These are phyloP conservation scores for Diadegma fenestrale DNA, from an alignment of 2,888 invertebrate genomes.

Conservation along the genomic window DNA sequence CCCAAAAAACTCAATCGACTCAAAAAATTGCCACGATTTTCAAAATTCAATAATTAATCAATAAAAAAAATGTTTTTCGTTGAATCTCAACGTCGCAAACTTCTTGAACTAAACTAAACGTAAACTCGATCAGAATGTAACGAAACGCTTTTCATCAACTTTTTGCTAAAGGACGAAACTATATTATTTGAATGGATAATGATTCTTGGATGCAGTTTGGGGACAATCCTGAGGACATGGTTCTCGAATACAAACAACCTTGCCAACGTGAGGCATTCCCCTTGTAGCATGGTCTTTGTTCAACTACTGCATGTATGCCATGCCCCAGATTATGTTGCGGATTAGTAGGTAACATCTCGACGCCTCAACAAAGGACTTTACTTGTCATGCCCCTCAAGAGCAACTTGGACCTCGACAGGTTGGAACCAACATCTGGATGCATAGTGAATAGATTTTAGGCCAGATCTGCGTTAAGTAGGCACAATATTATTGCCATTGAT, in stretches of 20 bases:
- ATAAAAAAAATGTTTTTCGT: no score
- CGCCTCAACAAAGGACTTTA: slow-evolving; percentile 19
- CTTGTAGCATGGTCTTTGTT: slow-evolving; percentile 5
- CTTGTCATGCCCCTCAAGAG: not conserved
- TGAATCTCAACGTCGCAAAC: no score
- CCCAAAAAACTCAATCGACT: no score
- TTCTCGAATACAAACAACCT: not conserved
- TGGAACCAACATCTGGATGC: not conserved
- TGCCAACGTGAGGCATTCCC: not conserved
- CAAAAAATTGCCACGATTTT: no score
- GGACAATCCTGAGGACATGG: not conserved
- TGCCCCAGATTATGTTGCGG: slow-evolving; percentile 11
- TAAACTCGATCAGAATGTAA: no score
- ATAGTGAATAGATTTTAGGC: not conserved
- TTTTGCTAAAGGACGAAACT: not conserved
- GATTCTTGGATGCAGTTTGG: not conserved
- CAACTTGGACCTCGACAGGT: not conserved
- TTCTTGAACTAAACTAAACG: no score
- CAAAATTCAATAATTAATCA: no score
- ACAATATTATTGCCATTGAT: not conserved
- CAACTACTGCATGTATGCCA: not conserved
- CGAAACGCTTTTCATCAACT: not conserved
- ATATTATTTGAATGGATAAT: not conserved
- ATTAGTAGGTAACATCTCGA: slow-evolving; percentile 16
- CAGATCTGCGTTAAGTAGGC: not conserved